Evolutionary conservation across 2,888 invertebrate species (phyloP).

Genomic region (Lucinisca nassula): DNA sequence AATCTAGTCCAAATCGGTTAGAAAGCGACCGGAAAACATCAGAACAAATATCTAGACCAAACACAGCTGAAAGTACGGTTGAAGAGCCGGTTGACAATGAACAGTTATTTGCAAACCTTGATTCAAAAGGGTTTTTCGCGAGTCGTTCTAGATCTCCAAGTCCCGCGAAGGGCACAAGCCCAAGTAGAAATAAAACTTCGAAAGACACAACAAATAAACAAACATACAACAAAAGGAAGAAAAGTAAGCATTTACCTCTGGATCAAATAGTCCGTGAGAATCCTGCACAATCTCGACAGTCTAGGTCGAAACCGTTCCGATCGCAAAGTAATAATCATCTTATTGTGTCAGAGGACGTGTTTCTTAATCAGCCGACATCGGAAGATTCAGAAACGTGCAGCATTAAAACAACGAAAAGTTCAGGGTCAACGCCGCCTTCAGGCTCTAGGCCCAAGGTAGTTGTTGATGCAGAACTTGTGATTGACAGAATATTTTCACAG

Average conservation of each 20-base stretch:
- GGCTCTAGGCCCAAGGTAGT: constrained; percentile 64
- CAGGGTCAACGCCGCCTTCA: constrained; percentile 57
- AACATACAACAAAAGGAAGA: constrained; percentile 25
- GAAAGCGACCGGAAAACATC: constrained; percentile 25
- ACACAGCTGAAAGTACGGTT: constrained; percentile 49
- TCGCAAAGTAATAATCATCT: constrained; percentile 65
- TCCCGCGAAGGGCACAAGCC: constrained; percentile 47
- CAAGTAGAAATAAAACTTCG: constrained; percentile 31
- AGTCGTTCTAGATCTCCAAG: constrained; percentile 58
- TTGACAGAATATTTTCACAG: constrained; percentile 79
- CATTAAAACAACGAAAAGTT: constrained; percentile 70
- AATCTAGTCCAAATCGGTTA: constrained; percentile 54
- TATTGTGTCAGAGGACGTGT: constrained; percentile 70
- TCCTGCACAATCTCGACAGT: constrained; percentile 70
- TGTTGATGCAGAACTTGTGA: constrained; percentile 77
- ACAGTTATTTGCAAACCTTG: constrained; percentile 74
- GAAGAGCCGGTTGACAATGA: constrained; percentile 70
- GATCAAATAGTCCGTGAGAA: constrained; percentile 81
- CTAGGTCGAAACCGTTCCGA: constrained; percentile 50
- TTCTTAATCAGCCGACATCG: constrained; percentile 74
- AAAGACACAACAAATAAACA: constrained; percentile 44
- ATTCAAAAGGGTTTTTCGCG: constrained; percentile 77
- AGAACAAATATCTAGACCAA: constrained; percentile 44
- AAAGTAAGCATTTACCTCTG: constrained; percentile 66
- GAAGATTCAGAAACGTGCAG: constrained; percentile 77